Conservation (phyloP, 2,888 invertebrate genomes). For the Nemoura dubitans region DNA sequence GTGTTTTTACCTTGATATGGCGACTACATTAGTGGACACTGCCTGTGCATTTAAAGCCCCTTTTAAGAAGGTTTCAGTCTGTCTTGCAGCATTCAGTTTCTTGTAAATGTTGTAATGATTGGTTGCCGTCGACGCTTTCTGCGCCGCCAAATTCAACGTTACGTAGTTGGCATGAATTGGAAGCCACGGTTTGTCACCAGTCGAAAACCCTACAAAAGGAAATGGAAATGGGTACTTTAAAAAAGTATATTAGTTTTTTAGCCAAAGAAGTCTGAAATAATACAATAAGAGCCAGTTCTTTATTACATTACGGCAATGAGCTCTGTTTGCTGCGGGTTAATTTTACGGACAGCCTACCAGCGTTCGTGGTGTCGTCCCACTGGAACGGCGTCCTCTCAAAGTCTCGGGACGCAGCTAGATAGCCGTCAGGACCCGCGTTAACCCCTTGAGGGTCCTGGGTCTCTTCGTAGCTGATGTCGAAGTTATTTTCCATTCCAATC, state of each 20-base stretch:
- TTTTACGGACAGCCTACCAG: too few species aligned
- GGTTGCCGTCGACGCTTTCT: neutral
- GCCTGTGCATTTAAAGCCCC: neutral
- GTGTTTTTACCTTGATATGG: conserved; percentile 19
- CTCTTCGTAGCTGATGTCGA: conserved; percentile 67
- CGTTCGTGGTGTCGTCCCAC: conserved; percentile 53
- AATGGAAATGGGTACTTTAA: neutral
- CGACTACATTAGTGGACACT: neutral
- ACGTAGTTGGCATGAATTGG: conserved; percentile 16
- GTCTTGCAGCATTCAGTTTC: conserved; percentile 1
- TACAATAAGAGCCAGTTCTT: too few species aligned
- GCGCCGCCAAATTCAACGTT: neutral
- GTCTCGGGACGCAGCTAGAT: conserved; percentile 51
- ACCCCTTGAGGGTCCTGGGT: conserved; percentile 73
- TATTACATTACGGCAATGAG: too few species aligned
- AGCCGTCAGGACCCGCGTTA: conserved; percentile 44
- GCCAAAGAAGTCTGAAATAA: too few species aligned
- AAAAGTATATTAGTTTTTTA: neutral
- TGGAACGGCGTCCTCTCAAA: conserved; percentile 56
- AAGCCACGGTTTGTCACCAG: conserved; percentile 23
- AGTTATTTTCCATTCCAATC: conserved; percentile 76
- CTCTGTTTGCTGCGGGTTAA: too few species aligned
- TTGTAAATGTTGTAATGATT: conserved; percentile 31
- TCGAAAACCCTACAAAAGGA: conserved; percentile 8
- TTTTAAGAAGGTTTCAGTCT: neutral